phyloP scores from a whole-genome alignment of 2,113 vertebrate species.

The Balaenoptera acutorostrata region DNA sequence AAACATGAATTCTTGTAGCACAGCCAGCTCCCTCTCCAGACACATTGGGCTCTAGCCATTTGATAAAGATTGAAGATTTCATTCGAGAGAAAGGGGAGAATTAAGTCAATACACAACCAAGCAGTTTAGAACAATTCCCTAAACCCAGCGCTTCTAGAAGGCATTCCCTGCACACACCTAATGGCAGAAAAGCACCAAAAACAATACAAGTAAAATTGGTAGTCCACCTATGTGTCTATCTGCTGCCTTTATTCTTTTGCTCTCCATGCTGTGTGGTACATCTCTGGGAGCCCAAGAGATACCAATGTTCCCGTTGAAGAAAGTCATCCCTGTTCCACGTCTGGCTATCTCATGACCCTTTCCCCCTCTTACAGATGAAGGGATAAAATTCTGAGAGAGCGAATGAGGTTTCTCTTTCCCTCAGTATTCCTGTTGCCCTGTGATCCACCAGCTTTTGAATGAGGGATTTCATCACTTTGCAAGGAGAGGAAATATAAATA shows the following conservation, averaged over 20 bases:
- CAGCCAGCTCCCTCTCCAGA: slow-evolving; percentile 18
- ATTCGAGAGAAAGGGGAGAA: neutral
- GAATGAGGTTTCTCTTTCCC: neutral
- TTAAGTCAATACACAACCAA: slow-evolving; percentile 8
- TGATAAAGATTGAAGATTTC: slow-evolving; percentile 46
- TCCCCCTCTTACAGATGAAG: neutral
- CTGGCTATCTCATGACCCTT: neutral
- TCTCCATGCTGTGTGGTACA: neutral
- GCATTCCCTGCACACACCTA: neutral
- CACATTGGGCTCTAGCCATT: slow-evolving; percentile 31
- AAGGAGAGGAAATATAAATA: neutral
- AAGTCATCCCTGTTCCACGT: neutral
- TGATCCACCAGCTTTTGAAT: neutral
- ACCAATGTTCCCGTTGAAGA: neutral
- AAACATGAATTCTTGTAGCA: neutral
- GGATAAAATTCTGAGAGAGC: neutral
- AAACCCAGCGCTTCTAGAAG: neutral
- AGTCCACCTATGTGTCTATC: neutral
- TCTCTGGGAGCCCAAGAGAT: neutral
- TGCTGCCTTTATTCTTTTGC: neutral
- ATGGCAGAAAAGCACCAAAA: neutral
- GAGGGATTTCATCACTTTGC: neutral
- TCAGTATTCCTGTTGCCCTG: neutral
- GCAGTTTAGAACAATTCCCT: neutral
- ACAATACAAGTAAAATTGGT: neutral